Evolutionary conservation across 2,113 vertebrate genomes (phyloP).

Genomic region (Chrysochloris asiatica): DNA sequence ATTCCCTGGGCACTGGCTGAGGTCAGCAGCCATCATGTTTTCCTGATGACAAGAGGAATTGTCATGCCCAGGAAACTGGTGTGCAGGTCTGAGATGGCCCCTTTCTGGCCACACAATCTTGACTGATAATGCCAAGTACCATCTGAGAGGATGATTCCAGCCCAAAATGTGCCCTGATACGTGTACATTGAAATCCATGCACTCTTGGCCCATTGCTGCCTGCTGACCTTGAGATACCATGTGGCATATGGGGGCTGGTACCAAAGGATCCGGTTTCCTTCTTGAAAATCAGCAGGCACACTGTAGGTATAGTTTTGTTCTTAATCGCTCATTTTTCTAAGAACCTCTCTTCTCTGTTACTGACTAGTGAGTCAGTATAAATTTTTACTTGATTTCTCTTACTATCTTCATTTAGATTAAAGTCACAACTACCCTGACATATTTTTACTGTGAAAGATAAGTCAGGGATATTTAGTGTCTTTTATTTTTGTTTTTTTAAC

Average conservation of each 20-base stretch:
- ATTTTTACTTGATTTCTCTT: slow-evolving; percentile 50
- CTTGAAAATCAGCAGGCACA: slow-evolving; percentile 62
- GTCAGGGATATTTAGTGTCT: slow-evolving; percentile 19
- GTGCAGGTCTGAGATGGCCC: not conserved
- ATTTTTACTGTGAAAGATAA: slow-evolving; percentile 45
- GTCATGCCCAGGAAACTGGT: not conserved
- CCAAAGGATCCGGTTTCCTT: slow-evolving; percentile 67
- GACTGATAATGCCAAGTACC: not conserved
- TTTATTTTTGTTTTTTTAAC: not conserved
- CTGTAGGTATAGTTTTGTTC: slow-evolving; percentile 72
- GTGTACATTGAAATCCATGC: not conserved
- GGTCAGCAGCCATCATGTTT: slow-evolving; percentile 31
- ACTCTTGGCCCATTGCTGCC: not conserved
- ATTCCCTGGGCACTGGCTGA: not conserved
- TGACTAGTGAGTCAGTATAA: slow-evolving; percentile 61
- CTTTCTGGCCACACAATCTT: not conserved
- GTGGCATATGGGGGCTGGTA: slow-evolving; percentile 53
- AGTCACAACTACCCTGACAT: not conserved
- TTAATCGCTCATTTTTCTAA: slow-evolving; percentile 74
- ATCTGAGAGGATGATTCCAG: not conserved
- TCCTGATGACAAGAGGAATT: slow-evolving; percentile 29
- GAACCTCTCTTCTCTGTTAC: slow-evolving; percentile 69
- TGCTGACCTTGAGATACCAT: slow-evolving; percentile 24
- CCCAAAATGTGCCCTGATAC: not conserved
- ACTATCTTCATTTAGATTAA: slow-evolving; percentile 52